Evolutionary conservation across 2,113 vertebrate genomes (phyloP).

Genomic region (Martes martes): DNA sequence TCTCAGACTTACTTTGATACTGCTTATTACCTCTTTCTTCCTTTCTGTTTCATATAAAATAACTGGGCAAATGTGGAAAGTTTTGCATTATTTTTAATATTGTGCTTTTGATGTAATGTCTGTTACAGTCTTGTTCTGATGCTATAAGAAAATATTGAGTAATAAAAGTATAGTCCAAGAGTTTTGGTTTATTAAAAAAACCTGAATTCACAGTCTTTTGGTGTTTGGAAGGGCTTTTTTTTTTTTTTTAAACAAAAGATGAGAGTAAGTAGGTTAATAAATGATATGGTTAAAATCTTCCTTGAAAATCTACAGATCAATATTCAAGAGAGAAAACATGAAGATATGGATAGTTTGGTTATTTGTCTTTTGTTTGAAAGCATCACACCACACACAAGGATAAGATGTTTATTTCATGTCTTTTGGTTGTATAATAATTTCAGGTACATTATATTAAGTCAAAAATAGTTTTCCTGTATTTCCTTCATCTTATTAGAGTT

Average conservation of each 20-base stretch:
- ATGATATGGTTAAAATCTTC: constrained; percentile 33
- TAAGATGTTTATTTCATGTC: background rate
- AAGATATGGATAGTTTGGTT: background rate
- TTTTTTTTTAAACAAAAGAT: background rate
- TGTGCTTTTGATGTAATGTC: constrained; percentile 35
- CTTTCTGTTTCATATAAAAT: constrained; percentile 26
- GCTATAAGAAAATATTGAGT: background rate
- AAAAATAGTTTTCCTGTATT: background rate
- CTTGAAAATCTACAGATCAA: background rate
- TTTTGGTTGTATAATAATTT: constrained; percentile 6
- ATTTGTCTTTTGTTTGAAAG: constrained; percentile 27
- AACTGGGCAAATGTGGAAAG: background rate
- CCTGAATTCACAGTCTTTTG: constrained; percentile 34
- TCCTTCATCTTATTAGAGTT: background rate
- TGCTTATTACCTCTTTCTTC: constrained; percentile 19
- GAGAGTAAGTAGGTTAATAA: constrained; percentile 25
- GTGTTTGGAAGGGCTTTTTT: background rate
- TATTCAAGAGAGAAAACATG: background rate
- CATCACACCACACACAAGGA: background rate
- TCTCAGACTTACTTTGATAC: constrained; percentile 33
- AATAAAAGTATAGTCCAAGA: background rate
- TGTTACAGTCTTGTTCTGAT: constrained; percentile 27
- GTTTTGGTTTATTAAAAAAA: constrained; percentile 38
- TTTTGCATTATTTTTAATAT: constrained; percentile 16
- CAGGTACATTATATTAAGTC: background rate